phyloP scores from a whole-genome alignment of 2,797 vertebrate genomes.

The Micromesistius poutassou region DNA sequence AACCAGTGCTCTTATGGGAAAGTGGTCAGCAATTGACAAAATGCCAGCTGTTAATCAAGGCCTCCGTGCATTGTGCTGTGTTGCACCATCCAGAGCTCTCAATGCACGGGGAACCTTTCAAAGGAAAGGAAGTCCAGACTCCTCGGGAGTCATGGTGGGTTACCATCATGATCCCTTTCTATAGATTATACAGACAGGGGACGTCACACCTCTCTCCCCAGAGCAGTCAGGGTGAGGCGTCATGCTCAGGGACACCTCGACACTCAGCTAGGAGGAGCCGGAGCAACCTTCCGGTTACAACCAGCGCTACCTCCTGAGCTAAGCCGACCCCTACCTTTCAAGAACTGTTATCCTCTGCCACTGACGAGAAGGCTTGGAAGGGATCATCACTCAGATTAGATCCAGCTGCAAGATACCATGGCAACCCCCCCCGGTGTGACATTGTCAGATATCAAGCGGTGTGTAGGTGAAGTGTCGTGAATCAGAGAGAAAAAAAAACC shows the following conservation, averaged over 20 bases:
- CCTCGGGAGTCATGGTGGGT: no score
- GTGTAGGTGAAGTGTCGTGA: background rate
- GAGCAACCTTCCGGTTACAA: no score
- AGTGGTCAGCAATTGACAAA: background rate
- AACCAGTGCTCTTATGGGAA: background rate
- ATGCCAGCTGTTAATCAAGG: background rate
- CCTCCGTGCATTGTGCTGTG: background rate
- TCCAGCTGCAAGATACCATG: background rate
- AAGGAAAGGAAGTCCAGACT: no score
- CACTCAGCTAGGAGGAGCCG: no score
- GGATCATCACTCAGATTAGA: conserved; percentile 2
- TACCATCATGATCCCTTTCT: no score
- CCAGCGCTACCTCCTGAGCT: no score
- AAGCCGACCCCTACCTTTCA: no score
- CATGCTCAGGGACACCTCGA: no score
- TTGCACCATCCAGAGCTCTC: background rate
- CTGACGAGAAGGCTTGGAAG: background rate
- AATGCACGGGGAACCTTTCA: no score
- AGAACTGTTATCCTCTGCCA: background rate
- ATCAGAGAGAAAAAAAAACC: background rate
- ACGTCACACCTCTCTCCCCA: no score
- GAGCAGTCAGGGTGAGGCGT: no score
- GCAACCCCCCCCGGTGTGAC: background rate
- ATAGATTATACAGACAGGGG: no score
- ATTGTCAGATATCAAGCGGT: background rate